Evolutionary conservation across 2,797 vertebrate species (phyloP).

Genomic region (Hydrophis major): DNA sequence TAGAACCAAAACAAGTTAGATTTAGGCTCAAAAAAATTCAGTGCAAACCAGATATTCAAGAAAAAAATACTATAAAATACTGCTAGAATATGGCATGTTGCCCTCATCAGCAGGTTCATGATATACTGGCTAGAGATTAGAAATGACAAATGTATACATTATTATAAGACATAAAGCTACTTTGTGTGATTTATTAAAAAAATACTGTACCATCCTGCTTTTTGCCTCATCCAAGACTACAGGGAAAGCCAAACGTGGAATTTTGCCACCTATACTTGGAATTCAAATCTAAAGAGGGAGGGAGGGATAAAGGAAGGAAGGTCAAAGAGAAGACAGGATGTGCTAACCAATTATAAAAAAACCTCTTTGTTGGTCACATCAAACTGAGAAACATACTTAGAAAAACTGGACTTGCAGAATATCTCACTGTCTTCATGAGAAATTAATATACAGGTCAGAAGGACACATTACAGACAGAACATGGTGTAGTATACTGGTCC

Average conservation of each 20-base stretch:
- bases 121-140: background rate
- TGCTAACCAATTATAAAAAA: background rate
- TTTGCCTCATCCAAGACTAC: background rate
- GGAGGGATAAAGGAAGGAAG: background rate
- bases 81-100: background rate
- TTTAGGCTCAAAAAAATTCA: background rate
- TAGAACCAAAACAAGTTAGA: background rate
- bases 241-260: background rate
- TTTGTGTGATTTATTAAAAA: background rate
- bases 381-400: background rate
- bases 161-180: background rate
- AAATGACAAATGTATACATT: background rate
- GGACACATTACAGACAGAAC: background rate
- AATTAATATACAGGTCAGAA: background rate
- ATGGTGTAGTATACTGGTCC: background rate
- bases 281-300: background rate
- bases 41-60: background rate
- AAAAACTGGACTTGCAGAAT: background rate
- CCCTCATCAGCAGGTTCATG: background rate
- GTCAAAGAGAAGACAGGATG: background rate
- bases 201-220: background rate
- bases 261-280: background rate
- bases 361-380: background rate
- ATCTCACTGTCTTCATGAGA: background rate
- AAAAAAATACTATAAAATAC: background rate